phyloP scores from a whole-genome alignment of 2,888 invertebrate species.

The Eupithecia centaureata region DNA sequence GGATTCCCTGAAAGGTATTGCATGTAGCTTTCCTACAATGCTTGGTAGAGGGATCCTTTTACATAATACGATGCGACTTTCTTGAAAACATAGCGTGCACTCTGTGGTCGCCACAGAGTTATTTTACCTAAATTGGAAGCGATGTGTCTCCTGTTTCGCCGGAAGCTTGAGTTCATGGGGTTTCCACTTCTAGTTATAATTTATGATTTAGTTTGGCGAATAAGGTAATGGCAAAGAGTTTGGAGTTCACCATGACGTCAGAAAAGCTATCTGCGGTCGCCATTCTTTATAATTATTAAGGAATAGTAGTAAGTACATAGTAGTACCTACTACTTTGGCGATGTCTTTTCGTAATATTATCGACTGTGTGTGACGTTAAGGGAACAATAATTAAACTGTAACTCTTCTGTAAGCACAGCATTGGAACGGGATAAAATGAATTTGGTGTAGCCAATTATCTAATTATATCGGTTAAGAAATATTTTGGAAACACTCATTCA shows the following conservation, averaged over 20 bases:
- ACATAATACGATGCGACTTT: constrained; percentile 5
- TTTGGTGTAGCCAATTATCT: not conserved
- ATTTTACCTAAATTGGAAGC: not conserved
- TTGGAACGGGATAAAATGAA: not conserved
- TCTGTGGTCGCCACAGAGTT: not conserved
- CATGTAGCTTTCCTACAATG: constrained; percentile 24
- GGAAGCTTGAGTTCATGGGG: not conserved
- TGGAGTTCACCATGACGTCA: not conserved
- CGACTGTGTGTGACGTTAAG: not conserved
- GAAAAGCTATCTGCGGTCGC: not conserved
- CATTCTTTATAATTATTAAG: not conserved
- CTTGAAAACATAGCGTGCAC: not conserved
- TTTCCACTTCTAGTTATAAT: not conserved
- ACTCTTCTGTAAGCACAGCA: not conserved
- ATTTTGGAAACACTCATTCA: not conserved
- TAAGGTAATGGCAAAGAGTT: not conserved
- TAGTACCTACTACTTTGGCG: too few relatives aligned
- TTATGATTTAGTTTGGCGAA: not conserved
- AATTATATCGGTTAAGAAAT: not conserved
- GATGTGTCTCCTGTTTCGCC: not conserved
- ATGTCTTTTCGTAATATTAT: not conserved
- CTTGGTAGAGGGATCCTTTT: not conserved
- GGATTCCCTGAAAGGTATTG: constrained; percentile 37
- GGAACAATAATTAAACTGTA: not conserved
- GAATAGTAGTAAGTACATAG: not conserved